Conservation (phyloP, 2,888 invertebrate genomes). For the Eupsilia transversa region DNA sequence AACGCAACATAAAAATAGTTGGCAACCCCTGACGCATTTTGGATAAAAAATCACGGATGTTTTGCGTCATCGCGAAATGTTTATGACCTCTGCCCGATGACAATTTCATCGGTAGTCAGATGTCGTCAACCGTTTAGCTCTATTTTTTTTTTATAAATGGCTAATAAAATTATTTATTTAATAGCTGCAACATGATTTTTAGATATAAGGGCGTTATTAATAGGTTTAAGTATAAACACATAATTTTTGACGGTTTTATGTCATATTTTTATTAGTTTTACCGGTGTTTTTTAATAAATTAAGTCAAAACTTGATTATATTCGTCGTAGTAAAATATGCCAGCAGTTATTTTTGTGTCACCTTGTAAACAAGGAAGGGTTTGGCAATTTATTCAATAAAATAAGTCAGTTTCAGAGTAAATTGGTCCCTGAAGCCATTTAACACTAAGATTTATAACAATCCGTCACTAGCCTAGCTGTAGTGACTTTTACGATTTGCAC, state of each 20-base stretch:
- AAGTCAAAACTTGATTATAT: neutral
- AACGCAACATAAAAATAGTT: slow-evolving; percentile 82
- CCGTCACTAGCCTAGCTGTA: slow-evolving; percentile 16
- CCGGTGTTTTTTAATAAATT: neutral
- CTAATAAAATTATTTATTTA: slow-evolving; percentile 58
- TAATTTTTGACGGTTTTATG: slow-evolving; percentile 21
- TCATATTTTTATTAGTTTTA: slow-evolving; percentile 30
- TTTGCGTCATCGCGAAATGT: slow-evolving; percentile 65
- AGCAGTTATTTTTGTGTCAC: slow-evolving; percentile 10
- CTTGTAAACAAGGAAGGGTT: slow-evolving; percentile 27
- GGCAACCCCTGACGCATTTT: slow-evolving; percentile 72
- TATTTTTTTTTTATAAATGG: slow-evolving; percentile 57
- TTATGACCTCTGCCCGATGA: slow-evolving; percentile 67
- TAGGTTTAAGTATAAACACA: slow-evolving; percentile 41
- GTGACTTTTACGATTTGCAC: slow-evolving; percentile 41
- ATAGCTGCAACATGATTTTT: slow-evolving; percentile 55
- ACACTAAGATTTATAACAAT: slow-evolving; percentile 40
- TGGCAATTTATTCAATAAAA: slow-evolving; percentile 12
- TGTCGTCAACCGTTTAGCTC: slow-evolving; percentile 66
- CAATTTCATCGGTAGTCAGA: slow-evolving; percentile 65
- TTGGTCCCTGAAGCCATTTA: slow-evolving; percentile 30
- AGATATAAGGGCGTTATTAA: slow-evolving; percentile 56
- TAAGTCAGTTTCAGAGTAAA: slow-evolving; percentile 13
- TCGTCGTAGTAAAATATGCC: neutral
- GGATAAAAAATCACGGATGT: slow-evolving; percentile 44